Conservation (phyloP, 2,888 invertebrate species). For the Drosophila borealis region DNA sequence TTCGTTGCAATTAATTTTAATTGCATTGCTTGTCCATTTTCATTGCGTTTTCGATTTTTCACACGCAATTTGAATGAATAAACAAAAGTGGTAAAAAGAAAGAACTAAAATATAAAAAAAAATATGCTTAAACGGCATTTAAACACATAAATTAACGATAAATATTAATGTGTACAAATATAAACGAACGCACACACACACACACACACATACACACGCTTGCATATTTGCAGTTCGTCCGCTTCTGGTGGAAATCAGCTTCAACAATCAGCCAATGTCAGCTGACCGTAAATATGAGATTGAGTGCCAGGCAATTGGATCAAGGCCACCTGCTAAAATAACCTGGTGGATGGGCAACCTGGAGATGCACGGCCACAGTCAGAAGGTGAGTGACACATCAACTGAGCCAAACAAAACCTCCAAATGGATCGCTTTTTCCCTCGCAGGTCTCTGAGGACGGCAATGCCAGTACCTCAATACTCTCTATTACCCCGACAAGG, state of each 20-base stretch:
- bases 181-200: constrained; percentile 16
- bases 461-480: constrained; percentile 91
- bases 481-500: constrained; percentile 91
- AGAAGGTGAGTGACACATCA: constrained; percentile 76
- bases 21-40: constrained; percentile 68
- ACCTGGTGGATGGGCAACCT: constrained; percentile 94
- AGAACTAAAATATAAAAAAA: constrained; percentile 25
- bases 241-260: constrained; percentile 91
- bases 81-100: constrained; percentile 50
- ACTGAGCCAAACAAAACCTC: not conserved
- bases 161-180: constrained; percentile 54
- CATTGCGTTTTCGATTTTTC: constrained; percentile 73
- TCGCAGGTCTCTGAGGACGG: constrained; percentile 91
- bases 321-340: constrained; percentile 93
- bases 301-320: constrained; percentile 93
- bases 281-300: constrained; percentile 93
- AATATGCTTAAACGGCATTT: constrained; percentile 58
- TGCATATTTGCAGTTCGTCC: constrained; percentile 89
- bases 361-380: constrained; percentile 86
- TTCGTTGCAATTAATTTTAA: constrained; percentile 77
- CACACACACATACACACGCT: constrained; percentile 7
- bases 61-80: constrained; percentile 77
- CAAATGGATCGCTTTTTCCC: not conserved
- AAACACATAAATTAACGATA: constrained; percentile 72
- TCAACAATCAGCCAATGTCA: constrained; percentile 92